Evolutionary conservation across 2,113 vertebrate genomes (phyloP).

Genomic region (Neodontobutis hainanensis): DNA sequence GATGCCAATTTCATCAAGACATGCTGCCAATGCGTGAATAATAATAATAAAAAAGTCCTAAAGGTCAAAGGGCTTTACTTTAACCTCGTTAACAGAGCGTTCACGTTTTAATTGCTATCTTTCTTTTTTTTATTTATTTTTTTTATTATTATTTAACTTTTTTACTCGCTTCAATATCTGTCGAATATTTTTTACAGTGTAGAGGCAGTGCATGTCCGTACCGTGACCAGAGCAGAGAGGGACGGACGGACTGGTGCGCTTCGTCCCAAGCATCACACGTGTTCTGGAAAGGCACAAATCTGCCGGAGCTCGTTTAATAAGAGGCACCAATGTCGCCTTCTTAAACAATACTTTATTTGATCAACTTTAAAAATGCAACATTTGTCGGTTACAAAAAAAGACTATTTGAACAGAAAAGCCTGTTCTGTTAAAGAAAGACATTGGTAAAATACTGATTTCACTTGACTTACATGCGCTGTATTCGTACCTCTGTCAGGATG

Average conservation of each 20-base stretch:
- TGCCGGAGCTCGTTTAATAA: slow-evolving; percentile 8
- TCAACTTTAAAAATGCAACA: too few relatives aligned
- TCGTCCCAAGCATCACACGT: slow-evolving; percentile 70
- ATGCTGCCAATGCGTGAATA: too few relatives aligned
- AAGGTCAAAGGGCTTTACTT: too few relatives aligned
- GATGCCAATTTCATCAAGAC: too few relatives aligned
- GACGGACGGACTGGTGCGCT: slow-evolving; percentile 68
- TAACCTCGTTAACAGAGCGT: too few relatives aligned
- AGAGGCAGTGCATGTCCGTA: slow-evolving; percentile 17
- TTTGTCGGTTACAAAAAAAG: too few relatives aligned
- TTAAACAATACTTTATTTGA: not conserved
- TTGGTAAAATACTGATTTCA: not conserved
- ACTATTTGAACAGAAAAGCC: too few relatives aligned
- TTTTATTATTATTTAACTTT: not conserved
- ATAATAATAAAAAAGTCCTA: too few relatives aligned
- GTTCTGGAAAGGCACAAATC: slow-evolving; percentile 28
- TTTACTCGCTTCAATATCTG: not conserved
- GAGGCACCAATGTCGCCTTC: not conserved
- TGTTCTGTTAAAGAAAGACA: too few relatives aligned
- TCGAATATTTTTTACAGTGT: slow-evolving; percentile 64
- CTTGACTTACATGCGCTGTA: slow-evolving; percentile 68
- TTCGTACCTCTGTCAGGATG: slow-evolving; percentile 56
- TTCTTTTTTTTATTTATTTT: too few relatives aligned
- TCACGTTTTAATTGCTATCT: too few relatives aligned
- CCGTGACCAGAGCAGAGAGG: slow-evolving; percentile 25